A percentile compares a stretch with the other conserved stretches of the same genome.
Evolutionary conservation across 2,113 vertebrate genomes (phyloP).

Genomic region (Scytalopus superciliaris): DNA sequence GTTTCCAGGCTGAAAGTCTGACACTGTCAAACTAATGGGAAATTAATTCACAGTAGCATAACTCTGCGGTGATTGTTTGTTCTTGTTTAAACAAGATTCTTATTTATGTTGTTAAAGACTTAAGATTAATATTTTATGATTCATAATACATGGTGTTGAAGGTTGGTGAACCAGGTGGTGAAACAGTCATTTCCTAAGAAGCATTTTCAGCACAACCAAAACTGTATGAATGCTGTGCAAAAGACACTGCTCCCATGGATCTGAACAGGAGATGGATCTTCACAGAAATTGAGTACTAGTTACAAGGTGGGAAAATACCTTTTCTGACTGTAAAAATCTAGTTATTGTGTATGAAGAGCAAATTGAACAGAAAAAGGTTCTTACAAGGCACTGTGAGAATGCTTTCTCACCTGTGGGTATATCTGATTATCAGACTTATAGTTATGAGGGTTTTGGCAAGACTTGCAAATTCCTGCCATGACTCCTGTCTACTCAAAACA

Average conservation of each 20-base stretch:
- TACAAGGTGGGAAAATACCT: not conserved
- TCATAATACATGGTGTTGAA: conserved; percentile 34
- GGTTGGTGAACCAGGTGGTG: not conserved
- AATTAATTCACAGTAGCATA: conserved; percentile 24
- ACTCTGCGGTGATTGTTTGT: conserved; percentile 14
- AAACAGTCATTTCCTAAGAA: not conserved
- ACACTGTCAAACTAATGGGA: not conserved
- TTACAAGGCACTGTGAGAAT: not conserved
- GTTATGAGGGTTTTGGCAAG: conserved; percentile 39
- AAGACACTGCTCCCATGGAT: not conserved
- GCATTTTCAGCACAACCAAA: not conserved
- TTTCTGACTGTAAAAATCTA: not conserved
- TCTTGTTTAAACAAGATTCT: conserved; percentile 63
- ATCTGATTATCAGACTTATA: conserved; percentile 23
- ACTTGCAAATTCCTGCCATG: conserved; percentile 53
- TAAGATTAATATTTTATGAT: conserved; percentile 65
- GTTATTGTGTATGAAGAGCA: not conserved
- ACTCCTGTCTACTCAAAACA: conserved; percentile 49
- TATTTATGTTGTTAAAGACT: conserved; percentile 60
- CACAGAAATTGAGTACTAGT: not conserved
- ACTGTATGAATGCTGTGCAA: not conserved
- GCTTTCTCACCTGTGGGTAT: conserved; percentile 51
- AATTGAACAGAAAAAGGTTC: not conserved
- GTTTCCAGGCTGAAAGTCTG: not conserved
- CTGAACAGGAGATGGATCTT: not conserved